Evolutionary conservation across 2,888 invertebrate genomes (phyloP).

Genomic region (Allygus modestus): DNA sequence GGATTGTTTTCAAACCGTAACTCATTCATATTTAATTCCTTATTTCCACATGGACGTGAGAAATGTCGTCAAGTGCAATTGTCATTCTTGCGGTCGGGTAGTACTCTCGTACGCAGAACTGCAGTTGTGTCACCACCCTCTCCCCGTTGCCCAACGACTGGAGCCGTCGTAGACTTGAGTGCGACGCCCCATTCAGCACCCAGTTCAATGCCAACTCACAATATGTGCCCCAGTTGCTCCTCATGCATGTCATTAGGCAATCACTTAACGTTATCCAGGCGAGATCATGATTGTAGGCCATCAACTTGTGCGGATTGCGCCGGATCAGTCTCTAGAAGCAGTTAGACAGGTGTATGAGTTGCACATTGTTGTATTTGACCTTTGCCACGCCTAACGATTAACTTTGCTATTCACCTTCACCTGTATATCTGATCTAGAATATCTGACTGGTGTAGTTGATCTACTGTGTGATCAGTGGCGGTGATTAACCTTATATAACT

Average conservation of each 20-base stretch:
- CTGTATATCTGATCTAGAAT: not conserved
- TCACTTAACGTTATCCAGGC: not conserved
- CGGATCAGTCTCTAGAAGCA: not conserved
- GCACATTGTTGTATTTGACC: conserved; percentile 1
- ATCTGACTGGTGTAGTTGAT: not conserved
- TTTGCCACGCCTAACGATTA: conserved; percentile 13
- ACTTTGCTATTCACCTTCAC: not conserved
- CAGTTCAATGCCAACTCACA: conserved; percentile 11
- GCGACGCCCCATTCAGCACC: conserved; percentile 2
- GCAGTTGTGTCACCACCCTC: no score
- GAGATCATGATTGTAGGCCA: not conserved
- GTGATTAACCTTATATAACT: no score
- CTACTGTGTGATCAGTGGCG: not conserved
- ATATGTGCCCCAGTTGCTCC: conserved; percentile 18
- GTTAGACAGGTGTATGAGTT: conserved; percentile 23
- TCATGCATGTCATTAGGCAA: not conserved
- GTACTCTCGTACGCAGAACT: not conserved
- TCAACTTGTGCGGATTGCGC: not conserved
- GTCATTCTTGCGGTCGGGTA: not conserved
- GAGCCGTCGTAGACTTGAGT: no score
- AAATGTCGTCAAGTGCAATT: no score
- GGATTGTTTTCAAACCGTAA: no score
- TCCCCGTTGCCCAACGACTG: not conserved
- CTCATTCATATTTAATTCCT: no score
- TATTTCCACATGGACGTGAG: no score